phyloP scores from a whole-genome alignment of 35 echinoderm and acorn worm genomes.

The Ophioderma brevispina region DNA sequence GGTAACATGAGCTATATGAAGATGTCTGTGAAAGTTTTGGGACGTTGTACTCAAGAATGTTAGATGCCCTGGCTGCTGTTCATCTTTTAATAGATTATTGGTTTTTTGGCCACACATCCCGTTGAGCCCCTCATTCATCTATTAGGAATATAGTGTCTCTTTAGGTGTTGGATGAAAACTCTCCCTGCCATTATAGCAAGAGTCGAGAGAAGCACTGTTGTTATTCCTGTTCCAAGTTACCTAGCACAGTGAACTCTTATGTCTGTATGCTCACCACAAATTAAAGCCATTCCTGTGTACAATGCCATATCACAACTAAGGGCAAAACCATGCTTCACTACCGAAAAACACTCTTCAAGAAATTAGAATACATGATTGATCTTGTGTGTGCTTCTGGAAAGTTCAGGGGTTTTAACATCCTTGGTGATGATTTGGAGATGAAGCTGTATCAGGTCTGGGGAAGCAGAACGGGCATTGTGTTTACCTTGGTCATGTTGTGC shows the following conservation, averaged over 20 bases:
- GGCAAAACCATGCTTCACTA: not conserved
- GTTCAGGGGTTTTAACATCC: slow-evolving; percentile 17
- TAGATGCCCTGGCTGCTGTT: slow-evolving; percentile 15
- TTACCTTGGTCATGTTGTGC: slow-evolving; percentile 53
- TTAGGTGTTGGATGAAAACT: slow-evolving; percentile 25
- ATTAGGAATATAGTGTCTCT: slow-evolving; percentile 45
- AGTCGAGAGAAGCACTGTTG: not conserved
- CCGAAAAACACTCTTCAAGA: not conserved
- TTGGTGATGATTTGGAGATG: slow-evolving; percentile 36
- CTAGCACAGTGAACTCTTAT: slow-evolving; percentile 33
- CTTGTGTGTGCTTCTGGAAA: slow-evolving; percentile 12
- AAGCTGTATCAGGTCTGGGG: slow-evolving; percentile 12
- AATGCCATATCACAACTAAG: slow-evolving; percentile 6
- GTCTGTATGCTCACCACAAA: slow-evolving; percentile 9
- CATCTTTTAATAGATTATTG: slow-evolving; percentile 37
- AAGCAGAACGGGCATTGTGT: slow-evolving; percentile 15
- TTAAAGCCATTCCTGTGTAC: not conserved
- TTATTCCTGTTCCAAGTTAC: slow-evolving; percentile 47
- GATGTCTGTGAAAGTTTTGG: not conserved
- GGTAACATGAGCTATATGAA: slow-evolving; percentile 29
- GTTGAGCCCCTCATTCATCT: slow-evolving; percentile 25
- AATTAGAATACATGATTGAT: slow-evolving; percentile 20
- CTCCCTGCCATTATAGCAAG: slow-evolving; percentile 24
- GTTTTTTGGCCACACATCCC: slow-evolving; percentile 12
- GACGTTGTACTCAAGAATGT: not conserved